Percentiles rank a stretch among this genome's conserved stretches.
Evolutionary conservation across 2,113 vertebrate species (phyloP).

Genomic region (Takifugu bimaculatus): DNA sequence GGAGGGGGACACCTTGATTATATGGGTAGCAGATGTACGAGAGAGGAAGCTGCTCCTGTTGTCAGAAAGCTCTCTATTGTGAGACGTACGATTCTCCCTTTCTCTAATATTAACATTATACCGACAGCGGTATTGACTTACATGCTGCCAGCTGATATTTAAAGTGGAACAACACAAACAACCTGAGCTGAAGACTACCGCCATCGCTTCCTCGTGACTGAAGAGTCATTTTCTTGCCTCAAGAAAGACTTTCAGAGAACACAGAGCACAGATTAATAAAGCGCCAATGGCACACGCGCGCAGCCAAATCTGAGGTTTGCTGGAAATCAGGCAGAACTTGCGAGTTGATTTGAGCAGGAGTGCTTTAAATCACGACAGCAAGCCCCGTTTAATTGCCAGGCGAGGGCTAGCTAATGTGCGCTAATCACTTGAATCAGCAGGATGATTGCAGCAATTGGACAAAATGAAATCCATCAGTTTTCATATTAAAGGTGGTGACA

Average conservation of each 20-base stretch:
- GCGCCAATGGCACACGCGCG: no score
- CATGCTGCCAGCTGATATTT: neutral
- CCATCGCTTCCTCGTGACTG: no score
- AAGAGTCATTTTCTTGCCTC: no score
- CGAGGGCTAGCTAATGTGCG: conserved; percentile 34
- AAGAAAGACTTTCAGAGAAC: no score
- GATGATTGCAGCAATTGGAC: conserved; percentile 37
- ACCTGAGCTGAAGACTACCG: no score
- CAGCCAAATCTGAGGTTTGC: no score
- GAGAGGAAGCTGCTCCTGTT: neutral
- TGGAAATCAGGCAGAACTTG: no score
- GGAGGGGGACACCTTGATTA: conserved; percentile 5
- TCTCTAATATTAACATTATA: no score
- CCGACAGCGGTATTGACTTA: neutral
- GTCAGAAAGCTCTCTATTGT: no score
- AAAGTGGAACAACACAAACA: neutral
- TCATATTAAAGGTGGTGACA: conserved; percentile 14
- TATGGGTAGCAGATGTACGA: neutral
- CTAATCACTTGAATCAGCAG: conserved; percentile 44
- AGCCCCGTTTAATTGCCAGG: conserved; percentile 25
- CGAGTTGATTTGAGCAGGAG: neutral
- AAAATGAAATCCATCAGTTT: conserved; percentile 50
- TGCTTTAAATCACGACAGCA: conserved; percentile 17
- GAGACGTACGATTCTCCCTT: no score
- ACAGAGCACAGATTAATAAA: no score